Evolutionary conservation across 2,888 invertebrate genomes (phyloP).

Genomic region (Scaptomyza polygonia): DNA sequence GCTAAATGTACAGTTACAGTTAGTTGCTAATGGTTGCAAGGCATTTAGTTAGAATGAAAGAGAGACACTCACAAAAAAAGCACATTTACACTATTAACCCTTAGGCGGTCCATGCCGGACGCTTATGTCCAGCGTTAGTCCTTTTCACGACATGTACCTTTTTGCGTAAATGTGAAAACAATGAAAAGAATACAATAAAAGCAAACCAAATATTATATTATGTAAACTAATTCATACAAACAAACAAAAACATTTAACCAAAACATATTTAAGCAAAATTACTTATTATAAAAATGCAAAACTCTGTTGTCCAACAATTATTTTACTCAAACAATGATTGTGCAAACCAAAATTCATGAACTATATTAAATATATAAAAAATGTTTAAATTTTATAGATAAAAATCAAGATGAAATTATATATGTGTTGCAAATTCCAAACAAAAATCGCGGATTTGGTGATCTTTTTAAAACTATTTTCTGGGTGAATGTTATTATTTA

Average conservation of each 20-base stretch:
- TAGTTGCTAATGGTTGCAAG: constrained; percentile 52
- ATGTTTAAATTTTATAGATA: constrained; percentile 62
- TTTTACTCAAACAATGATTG: constrained; percentile 50
- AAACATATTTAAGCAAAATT: constrained; percentile 35
- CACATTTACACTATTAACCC: constrained; percentile 32
- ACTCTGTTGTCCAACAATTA: constrained; percentile 59
- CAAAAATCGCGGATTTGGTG: constrained; percentile 1
- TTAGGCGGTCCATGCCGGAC: constrained; percentile 40
- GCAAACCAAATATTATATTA: constrained; percentile 42
- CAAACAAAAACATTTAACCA: constrained; percentile 49
- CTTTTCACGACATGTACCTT: constrained; percentile 81
- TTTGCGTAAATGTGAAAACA: constrained; percentile 77
- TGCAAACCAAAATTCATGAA: constrained; percentile 36
- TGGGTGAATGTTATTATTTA: neutral
- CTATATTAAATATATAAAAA: constrained; percentile 50
- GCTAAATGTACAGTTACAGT: constrained; percentile 64
- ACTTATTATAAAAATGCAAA: constrained; percentile 15
- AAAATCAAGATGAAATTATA: constrained; percentile 45
- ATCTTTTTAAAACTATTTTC: constrained; percentile 3
- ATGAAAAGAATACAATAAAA: constrained; percentile 81
- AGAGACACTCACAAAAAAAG: constrained; percentile 8
- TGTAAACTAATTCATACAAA: constrained; percentile 55
- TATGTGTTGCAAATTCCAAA: constrained; percentile 52
- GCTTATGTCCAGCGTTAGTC: constrained; percentile 63
- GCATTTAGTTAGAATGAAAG: constrained; percentile 55